Conservation (phyloP, 2,888 invertebrate genomes). For the Clepsis dumicolana region DNA sequence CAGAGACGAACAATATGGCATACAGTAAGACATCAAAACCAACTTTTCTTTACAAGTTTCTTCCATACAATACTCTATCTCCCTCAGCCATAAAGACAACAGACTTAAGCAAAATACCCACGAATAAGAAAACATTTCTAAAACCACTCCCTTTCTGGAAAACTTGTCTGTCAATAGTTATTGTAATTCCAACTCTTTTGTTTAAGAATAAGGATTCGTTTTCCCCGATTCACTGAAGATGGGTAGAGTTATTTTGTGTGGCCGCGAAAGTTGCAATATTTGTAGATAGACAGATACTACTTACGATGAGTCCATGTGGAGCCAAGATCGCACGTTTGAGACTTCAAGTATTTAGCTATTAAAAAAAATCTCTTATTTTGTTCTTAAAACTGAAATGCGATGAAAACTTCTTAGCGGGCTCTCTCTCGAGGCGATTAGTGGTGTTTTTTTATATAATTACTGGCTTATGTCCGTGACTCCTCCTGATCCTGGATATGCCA, state of each 20-base stretch:
- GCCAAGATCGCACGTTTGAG: too few species aligned
- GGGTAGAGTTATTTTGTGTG: constrained; percentile 48
- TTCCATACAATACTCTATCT: constrained; percentile 10
- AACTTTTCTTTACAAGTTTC: constrained; percentile 2
- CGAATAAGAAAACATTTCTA: constrained; percentile 41
- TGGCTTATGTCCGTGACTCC: too few species aligned
- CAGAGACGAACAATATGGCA: background rate
- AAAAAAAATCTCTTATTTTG: too few species aligned
- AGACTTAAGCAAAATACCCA: constrained; percentile 34
- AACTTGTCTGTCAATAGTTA: constrained; percentile 45
- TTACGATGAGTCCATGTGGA: too few species aligned
- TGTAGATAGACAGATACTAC: too few species aligned
- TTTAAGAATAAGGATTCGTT: constrained; percentile 54
- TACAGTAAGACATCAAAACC: background rate
- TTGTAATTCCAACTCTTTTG: constrained; percentile 57
- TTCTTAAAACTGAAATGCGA: too few species aligned
- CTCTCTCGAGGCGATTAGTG: too few species aligned
- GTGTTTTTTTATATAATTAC: too few species aligned
- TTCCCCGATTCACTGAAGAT: constrained; percentile 48
- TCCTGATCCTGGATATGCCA: too few species aligned
- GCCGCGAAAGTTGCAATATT: constrained; percentile 42
- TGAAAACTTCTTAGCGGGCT: too few species aligned
- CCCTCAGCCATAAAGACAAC: constrained; percentile 30
- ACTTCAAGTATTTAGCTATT: too few species aligned
- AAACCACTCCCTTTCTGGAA: constrained; percentile 50